Evolutionary conservation across 2,797 vertebrate species (phyloP).

Genomic region (Rhinatrema bivittatum): DNA sequence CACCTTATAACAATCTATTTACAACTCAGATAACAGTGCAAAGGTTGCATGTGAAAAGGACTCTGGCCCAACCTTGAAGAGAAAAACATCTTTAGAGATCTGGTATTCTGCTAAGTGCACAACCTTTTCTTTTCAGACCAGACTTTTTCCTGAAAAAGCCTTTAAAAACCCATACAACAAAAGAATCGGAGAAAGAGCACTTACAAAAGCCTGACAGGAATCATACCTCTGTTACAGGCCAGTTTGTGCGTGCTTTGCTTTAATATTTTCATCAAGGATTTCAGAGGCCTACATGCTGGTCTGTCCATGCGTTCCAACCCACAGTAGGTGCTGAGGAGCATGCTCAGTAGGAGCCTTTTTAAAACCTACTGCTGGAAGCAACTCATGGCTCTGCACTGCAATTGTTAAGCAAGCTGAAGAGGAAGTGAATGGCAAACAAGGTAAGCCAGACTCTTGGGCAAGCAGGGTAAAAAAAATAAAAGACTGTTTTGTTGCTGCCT

Average conservation of each 20-base stretch:
- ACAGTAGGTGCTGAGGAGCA: conserved; percentile 7
- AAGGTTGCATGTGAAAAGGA: background rate
- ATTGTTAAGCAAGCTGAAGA: background rate
- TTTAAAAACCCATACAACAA: background rate
- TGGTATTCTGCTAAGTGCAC: background rate
- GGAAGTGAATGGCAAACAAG: background rate
- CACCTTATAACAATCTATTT: background rate
- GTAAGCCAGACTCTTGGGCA: background rate
- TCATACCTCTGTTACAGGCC: conserved; percentile 3
- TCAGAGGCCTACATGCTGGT: conserved; percentile 3
- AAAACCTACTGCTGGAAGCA: conserved; percentile 7
- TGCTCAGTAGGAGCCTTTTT: conserved; percentile 10
- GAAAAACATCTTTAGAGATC: background rate
- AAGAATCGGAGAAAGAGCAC: background rate
- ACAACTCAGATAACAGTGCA: background rate
- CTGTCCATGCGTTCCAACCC: background rate
- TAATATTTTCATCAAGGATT: conserved; percentile 1
- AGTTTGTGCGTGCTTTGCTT: background rate
- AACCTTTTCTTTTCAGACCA: background rate
- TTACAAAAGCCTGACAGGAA: background rate
- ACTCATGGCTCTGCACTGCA: background rate
- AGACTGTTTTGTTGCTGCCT: background rate
- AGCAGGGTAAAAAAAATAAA: background rate
- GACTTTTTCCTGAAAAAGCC: background rate
- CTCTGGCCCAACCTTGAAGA: background rate